Base-by-base conservation (phyloP, 2,797 vertebrate species). In the Lateolabrax maculatus region DNA sequence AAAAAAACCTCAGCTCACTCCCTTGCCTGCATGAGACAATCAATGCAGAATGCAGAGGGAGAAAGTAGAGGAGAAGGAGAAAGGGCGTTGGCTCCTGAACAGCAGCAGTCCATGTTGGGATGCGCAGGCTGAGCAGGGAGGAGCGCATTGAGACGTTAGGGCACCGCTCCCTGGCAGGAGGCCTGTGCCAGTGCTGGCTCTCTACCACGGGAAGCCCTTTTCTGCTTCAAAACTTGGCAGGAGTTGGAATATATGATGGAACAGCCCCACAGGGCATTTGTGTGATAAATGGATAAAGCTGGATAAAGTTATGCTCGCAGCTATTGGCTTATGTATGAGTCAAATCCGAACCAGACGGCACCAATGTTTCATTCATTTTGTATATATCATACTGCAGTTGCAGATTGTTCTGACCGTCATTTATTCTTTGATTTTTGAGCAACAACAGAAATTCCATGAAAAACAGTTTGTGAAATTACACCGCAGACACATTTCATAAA, bases 251-350 rank as follows among this genome's bases (percentile, higher is more conserved):
- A 73, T 74, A 87, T 64, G 85, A 87, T 85, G 89, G 87, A 90
- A 82, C 85, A 75, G 78, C 83, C 82, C 87, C 76, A 46, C 80
- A 29, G 86, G 91, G 85, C 71, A 62, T 79, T 75, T 69, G 84
- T 88, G 83, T 88, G 88, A 92, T 91, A 86, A 90, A 90, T 86
- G 87, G 86, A 85, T 91, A 84, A 87, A 92, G 81, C 76, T 49
- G 85, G 81, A 84, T 79, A 80, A 90, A 82, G 87, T 87, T 86
- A 76, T 74, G 87, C 86, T 90, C 81, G 58, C 74, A 85, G 90
- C 76, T 58, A 84, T 66, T 71, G 86, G 89, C 80, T 89, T 88
- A 81, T 84, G 83, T 16, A 83, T 39, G 80, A 85, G 79, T 84
- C 76, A 65, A 77, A 82, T 60, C 72, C 31, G 19, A 85, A 84